phyloP scores from a whole-genome alignment of 2,888 invertebrate species.

The Aquatica leii region DNA sequence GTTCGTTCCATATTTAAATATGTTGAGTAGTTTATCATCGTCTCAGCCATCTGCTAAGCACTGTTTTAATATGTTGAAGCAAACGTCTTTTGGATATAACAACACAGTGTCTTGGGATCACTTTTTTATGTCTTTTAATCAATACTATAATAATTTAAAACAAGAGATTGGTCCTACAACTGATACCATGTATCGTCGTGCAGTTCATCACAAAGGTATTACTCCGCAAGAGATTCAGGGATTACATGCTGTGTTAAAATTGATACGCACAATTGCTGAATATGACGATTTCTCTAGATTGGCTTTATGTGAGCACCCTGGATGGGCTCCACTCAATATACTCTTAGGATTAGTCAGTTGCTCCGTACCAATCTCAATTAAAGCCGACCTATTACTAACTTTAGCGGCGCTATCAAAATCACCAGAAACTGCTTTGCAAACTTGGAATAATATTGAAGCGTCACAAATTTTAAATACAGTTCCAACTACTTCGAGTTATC shows the following conservation, averaged over 20 bases:
- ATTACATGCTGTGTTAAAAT: constrained; percentile 79
- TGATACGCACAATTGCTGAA: constrained; percentile 80
- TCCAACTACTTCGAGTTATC: constrained; percentile 69
- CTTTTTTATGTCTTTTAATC: constrained; percentile 79
- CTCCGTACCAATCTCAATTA: constrained; percentile 83
- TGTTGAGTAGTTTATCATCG: constrained; percentile 84
- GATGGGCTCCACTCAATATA: constrained; percentile 84
- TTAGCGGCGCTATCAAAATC: constrained; percentile 82
- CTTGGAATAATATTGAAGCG: constrained; percentile 88
- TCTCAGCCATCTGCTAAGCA: constrained; percentile 78
- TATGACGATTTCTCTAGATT: constrained; percentile 83
- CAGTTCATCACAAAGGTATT: constrained; percentile 68
- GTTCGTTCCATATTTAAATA: constrained; percentile 86
- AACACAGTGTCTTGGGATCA: constrained; percentile 82
- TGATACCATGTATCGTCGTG: constrained; percentile 71
- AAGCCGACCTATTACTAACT: constrained; percentile 82
- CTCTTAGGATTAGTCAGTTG: constrained; percentile 86
- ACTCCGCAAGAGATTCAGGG: constrained; percentile 86
- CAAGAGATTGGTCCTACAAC: constrained; percentile 71
- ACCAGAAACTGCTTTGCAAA: constrained; percentile 76
- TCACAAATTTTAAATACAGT: constrained; percentile 80
- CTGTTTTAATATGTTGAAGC: constrained; percentile 80
- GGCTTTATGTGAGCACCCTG: constrained; percentile 86
- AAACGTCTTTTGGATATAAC: constrained; percentile 65
- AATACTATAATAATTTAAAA: constrained; percentile 76